A percentile compares a stretch with the other conserved stretches of the same genome.
These are phyloP conservation scores for Benthosema pterotum DNA, from an alignment of 2,797 vertebrate genomes.

Conservation along the genomic window DNA sequence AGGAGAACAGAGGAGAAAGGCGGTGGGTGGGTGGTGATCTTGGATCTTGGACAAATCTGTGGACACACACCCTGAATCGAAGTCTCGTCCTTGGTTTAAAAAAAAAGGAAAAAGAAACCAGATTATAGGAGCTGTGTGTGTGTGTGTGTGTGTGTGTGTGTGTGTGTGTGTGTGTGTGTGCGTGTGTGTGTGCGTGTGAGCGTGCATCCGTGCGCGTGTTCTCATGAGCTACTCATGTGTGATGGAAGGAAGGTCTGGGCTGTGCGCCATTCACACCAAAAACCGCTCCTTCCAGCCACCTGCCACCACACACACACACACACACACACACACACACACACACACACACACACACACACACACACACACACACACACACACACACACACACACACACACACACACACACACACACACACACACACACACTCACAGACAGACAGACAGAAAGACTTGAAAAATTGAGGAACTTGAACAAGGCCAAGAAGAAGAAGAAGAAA, in stretches of 20 bases:
- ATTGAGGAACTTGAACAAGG: too few species aligned
- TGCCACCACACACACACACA: slow-evolving; percentile 31
- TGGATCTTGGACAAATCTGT: slow-evolving; percentile 43
- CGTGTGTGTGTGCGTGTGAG: too few species aligned
- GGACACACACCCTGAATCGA: slow-evolving; percentile 60
- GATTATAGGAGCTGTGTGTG: slow-evolving; percentile 61
- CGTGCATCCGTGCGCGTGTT: slow-evolving; percentile 22
- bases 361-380: too few species aligned
- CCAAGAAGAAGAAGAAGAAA: too few species aligned
- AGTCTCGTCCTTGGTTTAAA: slow-evolving; percentile 47
- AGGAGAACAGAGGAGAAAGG: slow-evolving; percentile 44
- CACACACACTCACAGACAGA: too few species aligned
- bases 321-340: too few species aligned
- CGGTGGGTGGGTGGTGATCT: not conserved
- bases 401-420: too few species aligned
- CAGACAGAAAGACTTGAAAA: too few species aligned
- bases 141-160: too few species aligned
- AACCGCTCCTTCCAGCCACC: slow-evolving; percentile 58
- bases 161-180: too few species aligned
- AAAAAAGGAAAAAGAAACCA: slow-evolving; percentile 60
- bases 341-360: too few species aligned
- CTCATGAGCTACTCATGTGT: slow-evolving; percentile 77
- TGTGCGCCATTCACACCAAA: slow-evolving; percentile 58
- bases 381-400: too few species aligned
- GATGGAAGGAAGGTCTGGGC: slow-evolving; percentile 54